Evolutionary conservation across 1,140 invertebrate genomes (phyloP).

Genomic region (Agrypnia vestita): DNA sequence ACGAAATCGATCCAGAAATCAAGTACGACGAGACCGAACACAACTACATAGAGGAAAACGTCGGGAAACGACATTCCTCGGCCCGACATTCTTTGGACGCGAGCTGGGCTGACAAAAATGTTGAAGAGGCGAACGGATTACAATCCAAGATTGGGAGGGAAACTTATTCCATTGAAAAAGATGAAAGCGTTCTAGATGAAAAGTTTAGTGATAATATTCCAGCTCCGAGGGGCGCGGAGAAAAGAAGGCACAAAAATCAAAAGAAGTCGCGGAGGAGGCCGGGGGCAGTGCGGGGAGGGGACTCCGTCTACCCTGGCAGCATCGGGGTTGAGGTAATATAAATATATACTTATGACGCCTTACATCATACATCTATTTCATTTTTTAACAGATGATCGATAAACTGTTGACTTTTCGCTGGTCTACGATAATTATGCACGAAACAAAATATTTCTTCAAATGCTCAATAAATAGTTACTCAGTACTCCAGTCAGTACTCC

Average conservation of each 20-base stretch:
- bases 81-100: not conserved
- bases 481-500: too few relatives aligned
- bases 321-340: not conserved
- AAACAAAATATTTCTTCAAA: too few relatives aligned
- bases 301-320: not conserved
- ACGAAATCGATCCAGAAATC: not conserved
- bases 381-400: too few relatives aligned
- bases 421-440: too few relatives aligned
- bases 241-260: constrained; percentile 54
- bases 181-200: constrained; percentile 29
- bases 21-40: not conserved
- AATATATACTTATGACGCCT: too few relatives aligned
- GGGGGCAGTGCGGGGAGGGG: not conserved
- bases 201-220: constrained; percentile 34
- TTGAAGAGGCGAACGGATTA: constrained; percentile 11
- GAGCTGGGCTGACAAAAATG: not conserved
- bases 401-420: too few relatives aligned
- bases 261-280: constrained; percentile 39
- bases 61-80: not conserved
- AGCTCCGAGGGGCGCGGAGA: constrained; percentile 14
- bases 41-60: not conserved
- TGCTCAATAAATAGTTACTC: too few relatives aligned
- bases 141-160: not conserved
- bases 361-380: not conserved
- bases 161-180: constrained; percentile 38